Conservation (phyloP, 2,113 vertebrate species). For the Isichthys henryi region DNA sequence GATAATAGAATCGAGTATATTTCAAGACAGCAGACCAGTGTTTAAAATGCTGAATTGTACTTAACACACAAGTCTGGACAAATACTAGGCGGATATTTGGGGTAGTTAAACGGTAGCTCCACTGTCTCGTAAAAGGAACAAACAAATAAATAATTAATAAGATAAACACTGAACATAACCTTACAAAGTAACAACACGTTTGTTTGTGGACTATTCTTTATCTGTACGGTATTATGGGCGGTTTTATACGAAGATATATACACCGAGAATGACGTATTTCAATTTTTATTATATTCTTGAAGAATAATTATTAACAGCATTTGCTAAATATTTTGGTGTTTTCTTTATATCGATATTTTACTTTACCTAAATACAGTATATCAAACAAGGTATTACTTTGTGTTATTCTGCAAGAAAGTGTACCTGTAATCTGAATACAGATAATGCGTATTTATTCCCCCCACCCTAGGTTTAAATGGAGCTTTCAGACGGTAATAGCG, state of each 20-base stretch:
- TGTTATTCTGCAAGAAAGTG: neutral
- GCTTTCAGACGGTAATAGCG: neutral
- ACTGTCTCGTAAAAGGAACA: neutral
- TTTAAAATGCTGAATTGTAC: neutral
- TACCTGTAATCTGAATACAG: neutral
- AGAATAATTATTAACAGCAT: neutral
- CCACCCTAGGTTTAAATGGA: neutral
- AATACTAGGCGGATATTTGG: neutral
- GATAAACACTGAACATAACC: neutral
- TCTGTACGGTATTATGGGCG: neutral
- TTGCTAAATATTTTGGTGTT: neutral
- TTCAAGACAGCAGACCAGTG: neutral
- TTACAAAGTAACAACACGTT: neutral
- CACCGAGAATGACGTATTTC: neutral
- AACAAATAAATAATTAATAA: slow-evolving; percentile 1
- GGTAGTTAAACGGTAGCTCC: neutral
- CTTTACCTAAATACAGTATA: neutral
- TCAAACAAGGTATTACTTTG: neutral
- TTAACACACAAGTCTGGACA: neutral
- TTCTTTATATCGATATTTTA: neutral
- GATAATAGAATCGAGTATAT: neutral
- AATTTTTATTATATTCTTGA: neutral
- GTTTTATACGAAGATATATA: neutral
- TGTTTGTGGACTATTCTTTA: neutral
- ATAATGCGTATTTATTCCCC: neutral